Evolutionary conservation across 2,888 invertebrate genomes (phyloP).

Genomic region (Plebejus anna): DNA sequence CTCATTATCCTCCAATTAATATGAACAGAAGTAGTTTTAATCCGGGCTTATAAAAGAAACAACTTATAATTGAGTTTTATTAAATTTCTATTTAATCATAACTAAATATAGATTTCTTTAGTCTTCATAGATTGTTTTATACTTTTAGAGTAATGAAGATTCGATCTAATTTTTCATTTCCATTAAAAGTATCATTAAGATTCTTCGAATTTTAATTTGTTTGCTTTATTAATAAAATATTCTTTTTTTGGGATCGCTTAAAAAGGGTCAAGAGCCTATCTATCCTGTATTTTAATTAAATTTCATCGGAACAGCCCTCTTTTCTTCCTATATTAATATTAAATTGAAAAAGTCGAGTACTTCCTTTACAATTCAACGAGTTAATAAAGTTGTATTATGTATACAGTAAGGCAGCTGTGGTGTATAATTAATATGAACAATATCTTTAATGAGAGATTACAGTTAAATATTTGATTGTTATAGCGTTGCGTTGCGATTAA

Average conservation of each 20-base stretch:
- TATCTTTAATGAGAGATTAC: no score
- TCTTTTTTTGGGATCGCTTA: neutral
- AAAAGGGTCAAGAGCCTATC: slow-evolving; percentile 4
- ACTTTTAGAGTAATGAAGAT: neutral
- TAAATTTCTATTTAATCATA: neutral
- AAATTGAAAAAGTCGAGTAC: neutral
- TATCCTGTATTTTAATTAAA: slow-evolving; percentile 16
- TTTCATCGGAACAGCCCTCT: neutral
- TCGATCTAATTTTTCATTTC: neutral
- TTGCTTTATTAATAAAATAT: slow-evolving; percentile 5
- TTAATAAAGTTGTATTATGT: neutral
- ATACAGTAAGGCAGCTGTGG: no score
- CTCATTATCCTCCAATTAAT: neutral
- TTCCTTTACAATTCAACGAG: neutral
- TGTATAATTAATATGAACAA: no score
- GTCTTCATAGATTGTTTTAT: neutral
- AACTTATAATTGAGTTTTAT: neutral
- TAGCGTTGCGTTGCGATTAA: no score
- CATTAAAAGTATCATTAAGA: neutral
- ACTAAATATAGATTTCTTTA: neutral
- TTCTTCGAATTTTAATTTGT: slow-evolving; percentile 1
- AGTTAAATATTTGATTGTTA: no score
- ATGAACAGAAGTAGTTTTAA: neutral
- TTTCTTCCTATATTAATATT: neutral
- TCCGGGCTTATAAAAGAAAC: neutral